A percentile compares a stretch with the other conserved stretches of the same genome.
Evolutionary conservation across 2,797 vertebrate species (phyloP).

Genomic region (Ispidina lecontei): DNA sequence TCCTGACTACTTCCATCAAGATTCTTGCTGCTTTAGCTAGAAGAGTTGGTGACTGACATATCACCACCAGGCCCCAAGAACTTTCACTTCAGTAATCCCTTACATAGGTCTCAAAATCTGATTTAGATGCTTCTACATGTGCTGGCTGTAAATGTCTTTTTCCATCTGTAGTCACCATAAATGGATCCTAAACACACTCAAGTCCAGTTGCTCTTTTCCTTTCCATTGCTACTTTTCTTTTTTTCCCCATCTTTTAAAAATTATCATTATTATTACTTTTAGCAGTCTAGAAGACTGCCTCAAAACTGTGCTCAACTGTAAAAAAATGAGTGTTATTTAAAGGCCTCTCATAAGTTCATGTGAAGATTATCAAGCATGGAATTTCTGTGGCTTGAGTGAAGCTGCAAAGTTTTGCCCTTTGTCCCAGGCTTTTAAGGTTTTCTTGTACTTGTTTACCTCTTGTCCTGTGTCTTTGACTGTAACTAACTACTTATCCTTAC

Average conservation of each 20-base stretch:
- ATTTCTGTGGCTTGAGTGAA: not conserved
- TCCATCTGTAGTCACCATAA: not conserved
- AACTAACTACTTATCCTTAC: not conserved
- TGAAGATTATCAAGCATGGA: not conserved
- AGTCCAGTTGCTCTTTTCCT: not conserved
- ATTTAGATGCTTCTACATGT: not conserved
- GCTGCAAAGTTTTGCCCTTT: not conserved
- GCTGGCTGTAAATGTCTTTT: not conserved
- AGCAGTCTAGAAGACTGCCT: not conserved
- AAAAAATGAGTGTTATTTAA: not conserved
- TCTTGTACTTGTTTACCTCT: not conserved
- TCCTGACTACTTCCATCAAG: not conserved
- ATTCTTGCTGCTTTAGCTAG: not conserved
- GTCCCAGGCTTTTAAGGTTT: not conserved
- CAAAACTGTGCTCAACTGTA: not conserved
- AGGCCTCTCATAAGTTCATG: not conserved
- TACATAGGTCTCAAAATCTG: not conserved
- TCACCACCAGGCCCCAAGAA: not conserved
- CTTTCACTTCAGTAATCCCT: not conserved
- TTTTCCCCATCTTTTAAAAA: not conserved
- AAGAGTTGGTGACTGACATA: not conserved
- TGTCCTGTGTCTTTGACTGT: fast-evolving
- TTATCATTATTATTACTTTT: not conserved
- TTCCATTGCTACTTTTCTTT: not conserved
- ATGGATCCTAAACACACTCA: not conserved